phyloP scores from a whole-genome alignment of 2,888 invertebrate genomes.

The Heliconius aoede region DNA sequence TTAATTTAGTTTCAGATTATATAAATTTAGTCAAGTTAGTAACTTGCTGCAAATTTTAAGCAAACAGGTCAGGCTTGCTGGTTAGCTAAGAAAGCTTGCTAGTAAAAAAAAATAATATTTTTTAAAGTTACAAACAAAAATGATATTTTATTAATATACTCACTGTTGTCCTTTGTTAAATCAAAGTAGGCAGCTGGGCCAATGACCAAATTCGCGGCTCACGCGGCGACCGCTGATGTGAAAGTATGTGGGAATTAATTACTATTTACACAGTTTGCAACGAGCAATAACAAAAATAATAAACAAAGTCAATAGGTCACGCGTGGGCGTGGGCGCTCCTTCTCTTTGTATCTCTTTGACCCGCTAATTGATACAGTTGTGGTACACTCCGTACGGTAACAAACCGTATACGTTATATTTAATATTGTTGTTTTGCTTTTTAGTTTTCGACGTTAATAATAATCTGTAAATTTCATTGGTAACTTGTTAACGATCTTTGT shows the following conservation, averaged over 20 bases:
- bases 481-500: neutral
- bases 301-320: constrained; percentile 73
- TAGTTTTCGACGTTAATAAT: neutral
- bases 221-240: constrained; percentile 55
- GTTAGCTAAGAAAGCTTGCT: too few species aligned
- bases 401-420: neutral
- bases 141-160: neutral
- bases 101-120: neutral
- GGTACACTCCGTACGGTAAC: neutral
- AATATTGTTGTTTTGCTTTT: neutral
- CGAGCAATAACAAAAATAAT: constrained; percentile 68
- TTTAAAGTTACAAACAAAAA: too few species aligned
- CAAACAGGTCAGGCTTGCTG: too few species aligned
- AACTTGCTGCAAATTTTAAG: neutral
- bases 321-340: constrained; percentile 55
- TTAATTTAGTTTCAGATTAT: too few species aligned
- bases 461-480: neutral
- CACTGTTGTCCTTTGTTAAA: constrained; percentile 34
- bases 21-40: neutral
- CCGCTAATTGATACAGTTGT: constrained; percentile 39
- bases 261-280: constrained; percentile 64
- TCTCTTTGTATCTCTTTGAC: constrained; percentile 47
- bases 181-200: constrained; percentile 67
- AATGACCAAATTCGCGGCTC: constrained; percentile 61
- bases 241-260: constrained; percentile 79